A percentile compares a stretch with the other conserved stretches of the same genome.
Conservation (phyloP, 1,140 invertebrate species). For the Choristoneura fumiferana region DNA sequence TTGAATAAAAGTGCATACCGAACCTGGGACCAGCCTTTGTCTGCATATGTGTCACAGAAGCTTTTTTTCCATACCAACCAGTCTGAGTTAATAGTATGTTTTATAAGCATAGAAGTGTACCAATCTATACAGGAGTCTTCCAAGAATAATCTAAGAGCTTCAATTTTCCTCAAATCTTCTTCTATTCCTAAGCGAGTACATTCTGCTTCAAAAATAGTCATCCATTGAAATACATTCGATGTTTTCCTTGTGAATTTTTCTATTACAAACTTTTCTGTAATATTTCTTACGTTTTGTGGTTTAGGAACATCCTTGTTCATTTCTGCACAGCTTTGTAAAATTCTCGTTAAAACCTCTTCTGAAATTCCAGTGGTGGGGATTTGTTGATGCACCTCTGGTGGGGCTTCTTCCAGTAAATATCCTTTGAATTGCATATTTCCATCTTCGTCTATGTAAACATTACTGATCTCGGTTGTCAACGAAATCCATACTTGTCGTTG, state of each 20-base stretch:
- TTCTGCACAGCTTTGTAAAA: not conserved
- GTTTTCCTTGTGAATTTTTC: not conserved
- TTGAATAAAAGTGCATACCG: no score
- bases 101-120: not conserved
- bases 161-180: not conserved
- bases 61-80: constrained; percentile 28
- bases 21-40: no score
- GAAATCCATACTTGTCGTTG: no score
- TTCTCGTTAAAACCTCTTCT: not conserved
- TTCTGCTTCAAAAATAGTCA: not conserved
- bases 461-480: no score
- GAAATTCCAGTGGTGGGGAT: not conserved
- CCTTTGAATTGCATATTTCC: not conserved
- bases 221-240: not conserved
- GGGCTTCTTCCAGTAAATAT: not conserved
- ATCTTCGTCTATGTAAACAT: no score
- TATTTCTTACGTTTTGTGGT: not conserved
- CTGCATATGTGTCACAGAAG: no score
- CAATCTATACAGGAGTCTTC: not conserved
- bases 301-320: not conserved
- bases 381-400: not conserved
- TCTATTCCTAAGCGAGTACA: not conserved
- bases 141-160: not conserved
- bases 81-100: constrained; percentile 17
- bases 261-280: not conserved